Evolutionary conservation across 2,797 vertebrate species (phyloP).

Genomic region (Sorex maritimensis): DNA sequence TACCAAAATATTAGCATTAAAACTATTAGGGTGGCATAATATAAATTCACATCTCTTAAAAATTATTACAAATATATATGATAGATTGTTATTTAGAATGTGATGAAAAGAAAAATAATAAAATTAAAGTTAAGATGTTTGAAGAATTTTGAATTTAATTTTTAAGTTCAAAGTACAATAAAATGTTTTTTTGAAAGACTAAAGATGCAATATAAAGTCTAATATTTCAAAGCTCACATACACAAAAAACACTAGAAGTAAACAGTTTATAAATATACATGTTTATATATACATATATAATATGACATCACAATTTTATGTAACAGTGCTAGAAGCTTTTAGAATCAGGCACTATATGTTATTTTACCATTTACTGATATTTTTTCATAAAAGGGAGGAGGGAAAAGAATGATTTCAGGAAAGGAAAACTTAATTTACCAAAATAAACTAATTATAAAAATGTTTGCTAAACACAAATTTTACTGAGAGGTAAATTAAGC

Average conservation of each 20-base stretch:
- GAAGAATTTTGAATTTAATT: constrained; percentile 32
- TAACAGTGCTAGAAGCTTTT: neutral
- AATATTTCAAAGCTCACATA: constrained; percentile 40
- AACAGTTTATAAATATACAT: neutral
- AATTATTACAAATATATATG: neutral
- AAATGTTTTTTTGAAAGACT: constrained; percentile 46
- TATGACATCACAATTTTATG: neutral
- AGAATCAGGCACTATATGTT: neutral
- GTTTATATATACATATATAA: neutral
- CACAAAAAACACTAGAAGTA: neutral
- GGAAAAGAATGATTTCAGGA: neutral
- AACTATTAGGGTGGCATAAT: neutral
- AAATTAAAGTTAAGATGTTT: neutral
- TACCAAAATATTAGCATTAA: neutral
- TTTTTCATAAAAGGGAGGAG: neutral
- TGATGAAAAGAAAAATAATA: constrained; percentile 38
- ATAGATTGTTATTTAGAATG: neutral
- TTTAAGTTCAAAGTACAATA: constrained; percentile 53
- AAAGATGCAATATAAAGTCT: neutral
- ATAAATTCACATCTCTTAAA: neutral
- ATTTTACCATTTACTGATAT: constrained; percentile 47
- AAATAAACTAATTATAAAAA: constrained; percentile 17
- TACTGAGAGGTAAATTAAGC: neutral
- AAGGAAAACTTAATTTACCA: constrained; percentile 19
- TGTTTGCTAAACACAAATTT: constrained; percentile 42